Evolutionary conservation across 2,113 vertebrate species (phyloP).

Genomic region (Corapipo altera): DNA sequence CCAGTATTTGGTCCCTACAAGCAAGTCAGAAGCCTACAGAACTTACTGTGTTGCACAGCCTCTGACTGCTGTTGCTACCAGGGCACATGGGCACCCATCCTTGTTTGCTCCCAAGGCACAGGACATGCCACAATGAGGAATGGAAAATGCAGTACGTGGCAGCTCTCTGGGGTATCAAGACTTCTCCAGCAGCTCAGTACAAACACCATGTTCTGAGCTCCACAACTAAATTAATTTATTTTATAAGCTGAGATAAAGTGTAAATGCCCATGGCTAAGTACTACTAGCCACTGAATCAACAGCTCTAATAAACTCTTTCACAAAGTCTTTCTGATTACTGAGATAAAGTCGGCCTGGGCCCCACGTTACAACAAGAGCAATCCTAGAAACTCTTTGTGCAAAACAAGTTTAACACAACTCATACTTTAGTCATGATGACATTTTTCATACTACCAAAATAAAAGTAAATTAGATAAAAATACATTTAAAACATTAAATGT

Average conservation of each 20-base stretch:
- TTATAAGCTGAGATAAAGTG: background rate
- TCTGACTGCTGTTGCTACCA: background rate
- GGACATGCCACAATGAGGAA: accelerated
- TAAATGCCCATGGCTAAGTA: background rate
- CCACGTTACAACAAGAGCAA: background rate
- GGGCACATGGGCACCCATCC: background rate
- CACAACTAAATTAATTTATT: background rate
- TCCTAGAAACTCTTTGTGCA: background rate
- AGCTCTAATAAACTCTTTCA: background rate
- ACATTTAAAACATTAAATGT: background rate
- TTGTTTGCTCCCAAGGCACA: background rate
- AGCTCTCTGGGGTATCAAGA: background rate
- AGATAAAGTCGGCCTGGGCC: background rate
- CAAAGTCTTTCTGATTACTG: background rate
- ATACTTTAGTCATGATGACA: background rate
- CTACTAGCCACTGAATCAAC: background rate
- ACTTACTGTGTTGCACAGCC: background rate
- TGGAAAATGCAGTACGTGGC: accelerated
- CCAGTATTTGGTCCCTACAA: background rate
- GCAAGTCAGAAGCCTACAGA: background rate
- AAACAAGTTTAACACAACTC: background rate
- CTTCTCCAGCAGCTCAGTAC: background rate
- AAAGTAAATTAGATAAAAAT: conserved; percentile 2
- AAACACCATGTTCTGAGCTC: background rate
- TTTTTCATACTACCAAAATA: conserved; percentile 1